Evolutionary conservation across 2,888 invertebrate species (phyloP).

Genomic region (Lapara coniferarum): DNA sequence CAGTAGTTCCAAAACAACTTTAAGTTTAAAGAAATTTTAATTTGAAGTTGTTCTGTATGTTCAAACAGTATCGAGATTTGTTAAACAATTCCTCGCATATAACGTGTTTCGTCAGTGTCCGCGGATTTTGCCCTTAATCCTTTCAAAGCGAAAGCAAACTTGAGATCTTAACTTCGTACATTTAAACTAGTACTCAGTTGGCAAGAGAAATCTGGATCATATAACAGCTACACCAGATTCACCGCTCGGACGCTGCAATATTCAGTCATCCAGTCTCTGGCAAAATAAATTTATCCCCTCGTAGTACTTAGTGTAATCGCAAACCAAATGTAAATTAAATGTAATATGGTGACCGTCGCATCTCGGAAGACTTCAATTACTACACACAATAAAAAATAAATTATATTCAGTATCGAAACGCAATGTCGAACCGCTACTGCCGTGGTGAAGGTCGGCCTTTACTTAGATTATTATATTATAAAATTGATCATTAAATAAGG

Average conservation of each 20-base stretch:
- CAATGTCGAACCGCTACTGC: not conserved
- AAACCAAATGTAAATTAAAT: too few species aligned
- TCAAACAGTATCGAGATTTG: not conserved
- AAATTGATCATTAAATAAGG: too few species aligned
- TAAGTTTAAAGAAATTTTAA: too few species aligned
- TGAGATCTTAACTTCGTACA: not conserved
- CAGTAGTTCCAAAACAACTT: too few species aligned
- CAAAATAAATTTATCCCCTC: too few species aligned
- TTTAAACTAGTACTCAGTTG: not conserved
- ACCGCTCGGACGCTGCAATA: not conserved
- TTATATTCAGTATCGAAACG: not conserved
- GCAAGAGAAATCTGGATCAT: not conserved
- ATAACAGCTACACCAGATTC: not conserved
- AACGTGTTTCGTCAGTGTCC: conserved; percentile 6
- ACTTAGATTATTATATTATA: conserved; percentile 7
- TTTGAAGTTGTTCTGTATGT: too few species aligned
- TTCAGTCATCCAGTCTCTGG: not conserved
- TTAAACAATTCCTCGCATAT: not conserved
- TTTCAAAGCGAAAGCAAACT: conserved; percentile 18
- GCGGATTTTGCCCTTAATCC: conserved; percentile 8
- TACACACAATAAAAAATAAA: too few species aligned
- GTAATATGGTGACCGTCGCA: too few species aligned
- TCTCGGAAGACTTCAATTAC: not conserved
- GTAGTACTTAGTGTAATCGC: not conserved
- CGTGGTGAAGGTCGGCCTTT: not conserved